These are phyloP conservation scores for Neoascia interrupta DNA, from an alignment of 2,888 invertebrate genomes.

Conservation along the genomic window DNA sequence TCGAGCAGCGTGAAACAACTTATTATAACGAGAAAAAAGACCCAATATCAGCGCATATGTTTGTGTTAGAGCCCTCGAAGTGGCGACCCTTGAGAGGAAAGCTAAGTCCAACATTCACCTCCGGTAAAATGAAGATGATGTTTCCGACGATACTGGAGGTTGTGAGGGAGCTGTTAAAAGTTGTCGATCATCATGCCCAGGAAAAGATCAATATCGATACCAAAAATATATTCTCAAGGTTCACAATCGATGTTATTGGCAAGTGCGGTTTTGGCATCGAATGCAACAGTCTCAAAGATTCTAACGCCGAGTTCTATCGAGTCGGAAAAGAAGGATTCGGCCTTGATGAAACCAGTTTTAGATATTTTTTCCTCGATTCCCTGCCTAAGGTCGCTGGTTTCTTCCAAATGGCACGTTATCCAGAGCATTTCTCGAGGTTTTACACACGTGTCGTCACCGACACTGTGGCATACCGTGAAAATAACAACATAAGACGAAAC, in stretches of 20 bases:
- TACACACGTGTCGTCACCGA: conserved; percentile 71
- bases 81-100: conserved; percentile 77
- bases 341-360: not conserved
- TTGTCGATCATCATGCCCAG: not conserved
- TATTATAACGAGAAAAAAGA: conserved; percentile 75
- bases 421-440: not conserved
- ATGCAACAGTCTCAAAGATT: conserved; percentile 79
- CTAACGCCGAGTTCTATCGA: conserved; percentile 77
- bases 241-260: conserved; percentile 81
- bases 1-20: conserved; percentile 75
- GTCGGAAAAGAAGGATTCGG: conserved; percentile 72
- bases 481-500: conserved; percentile 79
- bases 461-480: conserved; percentile 77
- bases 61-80: conserved; percentile 77
- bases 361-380: not conserved
- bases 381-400: conserved; percentile 72
- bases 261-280: conserved; percentile 80
- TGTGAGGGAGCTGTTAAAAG: conserved; percentile 39
- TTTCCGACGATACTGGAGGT: conserved; percentile 72
- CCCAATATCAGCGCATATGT: conserved; percentile 78
- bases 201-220: conserved; percentile 75
- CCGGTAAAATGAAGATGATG: conserved; percentile 73
- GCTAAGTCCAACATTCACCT: conserved; percentile 73
- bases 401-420: conserved; percentile 54
- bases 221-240: conserved; percentile 79